Base-by-base conservation (phyloP, 2,888 invertebrate species). In the Trilocha varians region DNA sequence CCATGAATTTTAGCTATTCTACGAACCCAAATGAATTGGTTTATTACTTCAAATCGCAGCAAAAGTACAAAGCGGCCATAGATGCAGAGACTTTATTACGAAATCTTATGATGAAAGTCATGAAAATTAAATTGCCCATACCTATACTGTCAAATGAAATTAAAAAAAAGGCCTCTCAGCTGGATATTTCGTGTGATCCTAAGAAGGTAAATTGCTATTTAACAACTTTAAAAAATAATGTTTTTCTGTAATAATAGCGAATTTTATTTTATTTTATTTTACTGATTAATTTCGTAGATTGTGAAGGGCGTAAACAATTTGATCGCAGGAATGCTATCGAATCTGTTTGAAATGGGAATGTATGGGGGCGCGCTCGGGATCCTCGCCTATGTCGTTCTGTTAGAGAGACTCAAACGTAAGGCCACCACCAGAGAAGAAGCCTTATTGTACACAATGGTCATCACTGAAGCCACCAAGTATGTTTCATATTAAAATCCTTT, bases 311-410 rank as follows among this genome's bases (percentile, higher is more conserved):
- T 91, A 0, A 77, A 59, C 38, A 79, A 82, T 43, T 68, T 89
- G 58, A 46, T 90, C 0, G 38, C 38, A 0, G 83, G 88, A 17
- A 86, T 90, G 50, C 36, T 70, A 4, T 65, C 59, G 34, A 88
- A 89, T 41, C 63, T 91, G 39, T 42, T 71, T 0, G 87, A 87
- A 34, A 59, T 88, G 46, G 89, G 89, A 0, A 60, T 82, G 5
- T 93, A 88, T 59, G 91, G 91, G 0, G 91, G 89, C 0, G 65
- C 78, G 1, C 74, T 90, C 43, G 87, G 88, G 0, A 77, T 91
- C 5, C 60, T 91, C 2, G 83, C 90, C 0, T 83, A 90, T 42
- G 75, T 88, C 2, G 86, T 93, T 14, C 83, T 91, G 36, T 57
- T 92, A 6, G 92, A 93, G 61, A 68, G 89, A 6, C 69, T 91